Evolutionary conservation across 2,113 vertebrate genomes (phyloP).

Genomic region (Sitta europaea): DNA sequence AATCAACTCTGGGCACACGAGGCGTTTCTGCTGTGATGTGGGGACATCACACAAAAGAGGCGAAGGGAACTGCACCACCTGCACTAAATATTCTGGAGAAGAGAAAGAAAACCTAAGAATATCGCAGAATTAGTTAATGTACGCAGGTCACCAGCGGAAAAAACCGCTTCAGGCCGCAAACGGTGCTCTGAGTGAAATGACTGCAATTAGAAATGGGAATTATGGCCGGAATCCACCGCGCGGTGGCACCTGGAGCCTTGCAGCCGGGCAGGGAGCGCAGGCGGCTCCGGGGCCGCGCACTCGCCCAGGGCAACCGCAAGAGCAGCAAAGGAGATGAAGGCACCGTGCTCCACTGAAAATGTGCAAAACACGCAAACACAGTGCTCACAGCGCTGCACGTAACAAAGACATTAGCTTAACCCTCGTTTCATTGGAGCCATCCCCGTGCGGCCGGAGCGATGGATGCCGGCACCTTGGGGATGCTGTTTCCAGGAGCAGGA

Average conservation of each 20-base stretch:
- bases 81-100: background rate
- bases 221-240: background rate
- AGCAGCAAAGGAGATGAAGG: background rate
- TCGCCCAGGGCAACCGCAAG: rapidly evolving
- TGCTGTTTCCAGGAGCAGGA: background rate
- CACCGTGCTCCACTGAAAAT: background rate
- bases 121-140: background rate
- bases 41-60: background rate
- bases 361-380: rapidly evolving
- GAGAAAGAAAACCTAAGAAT: background rate
- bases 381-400: background rate
- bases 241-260: background rate
- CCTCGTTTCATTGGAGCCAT: background rate
- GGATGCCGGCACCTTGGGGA: background rate
- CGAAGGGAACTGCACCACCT: background rate
- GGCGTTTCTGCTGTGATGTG: background rate
- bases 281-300: rapidly evolving
- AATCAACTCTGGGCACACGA: background rate
- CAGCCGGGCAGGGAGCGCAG: background rate
- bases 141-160: background rate
- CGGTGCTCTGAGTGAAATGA: rapidly evolving
- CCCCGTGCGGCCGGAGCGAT: rapidly evolving
- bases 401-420: background rate
- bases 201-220: too few species aligned
- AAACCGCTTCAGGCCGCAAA: background rate